Conservation (phyloP, 2,888 invertebrate genomes). For the Heliconius sara region DNA sequence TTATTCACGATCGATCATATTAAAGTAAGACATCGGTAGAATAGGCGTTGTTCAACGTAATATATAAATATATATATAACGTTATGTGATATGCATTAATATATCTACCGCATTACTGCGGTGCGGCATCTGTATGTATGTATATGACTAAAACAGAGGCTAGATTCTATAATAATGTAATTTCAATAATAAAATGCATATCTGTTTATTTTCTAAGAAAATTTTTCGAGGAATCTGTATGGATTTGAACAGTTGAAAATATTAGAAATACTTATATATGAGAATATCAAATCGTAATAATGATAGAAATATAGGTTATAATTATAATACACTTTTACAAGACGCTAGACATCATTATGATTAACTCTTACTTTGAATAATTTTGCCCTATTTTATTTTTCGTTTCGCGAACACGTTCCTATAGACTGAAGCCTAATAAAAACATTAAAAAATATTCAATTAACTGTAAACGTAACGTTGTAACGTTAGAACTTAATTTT, state of each 20-base stretch:
- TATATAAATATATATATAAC: too few relatives aligned
- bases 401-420: background rate
- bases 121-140: slow-evolving; percentile 1
- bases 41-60: background rate
- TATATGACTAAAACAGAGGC: slow-evolving; percentile 27
- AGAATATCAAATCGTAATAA: background rate
- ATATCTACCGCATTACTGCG: slow-evolving; percentile 24
- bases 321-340: background rate
- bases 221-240: background rate
- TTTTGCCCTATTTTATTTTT: background rate
- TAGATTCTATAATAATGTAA: slow-evolving; percentile 22
- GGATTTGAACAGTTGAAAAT: background rate
- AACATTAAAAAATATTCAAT: background rate
- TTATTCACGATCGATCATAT: background rate
- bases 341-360: too few relatives aligned
- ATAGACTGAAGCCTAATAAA: background rate
- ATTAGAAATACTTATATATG: background rate
- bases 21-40: background rate
- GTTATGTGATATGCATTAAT: slow-evolving; percentile 31
- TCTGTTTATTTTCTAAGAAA: slow-evolving; percentile 32
- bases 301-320: background rate
- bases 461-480: too few relatives aligned
- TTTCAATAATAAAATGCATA: slow-evolving; percentile 10
- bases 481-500: too few relatives aligned
- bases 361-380: background rate